Percentiles rank a stretch among this genome's conserved stretches.
Evolutionary conservation across 2,113 vertebrate species (phyloP).

Genomic region (Grammomys surdaster): DNA sequence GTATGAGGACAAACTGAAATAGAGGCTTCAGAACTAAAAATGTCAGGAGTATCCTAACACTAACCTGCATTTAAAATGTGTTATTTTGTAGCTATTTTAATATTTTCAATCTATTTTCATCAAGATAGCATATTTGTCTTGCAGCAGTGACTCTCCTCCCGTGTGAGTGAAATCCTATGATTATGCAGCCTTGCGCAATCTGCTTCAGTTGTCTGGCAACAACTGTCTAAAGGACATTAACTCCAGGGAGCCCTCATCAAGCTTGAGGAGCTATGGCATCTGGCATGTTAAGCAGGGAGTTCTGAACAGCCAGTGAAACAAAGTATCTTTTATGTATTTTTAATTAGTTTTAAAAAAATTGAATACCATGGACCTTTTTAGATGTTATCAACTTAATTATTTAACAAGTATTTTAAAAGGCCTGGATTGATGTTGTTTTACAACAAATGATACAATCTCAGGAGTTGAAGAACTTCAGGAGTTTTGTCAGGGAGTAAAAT

Average conservation of each 20-base stretch:
- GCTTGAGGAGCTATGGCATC: slow-evolving; percentile 64
- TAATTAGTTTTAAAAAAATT: slow-evolving; percentile 69
- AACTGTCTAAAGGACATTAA: slow-evolving; percentile 70
- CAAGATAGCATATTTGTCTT: slow-evolving; percentile 1
- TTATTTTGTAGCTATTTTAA: slow-evolving; percentile 10
- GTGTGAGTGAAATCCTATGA: slow-evolving; percentile 54
- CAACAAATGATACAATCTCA: background rate
- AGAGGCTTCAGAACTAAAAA: background rate
- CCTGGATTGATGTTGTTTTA: background rate
- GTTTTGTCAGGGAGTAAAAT: slow-evolving; percentile 45
- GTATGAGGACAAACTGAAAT: background rate
- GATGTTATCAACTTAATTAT: slow-evolving; percentile 55
- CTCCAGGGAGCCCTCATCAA: slow-evolving; percentile 64
- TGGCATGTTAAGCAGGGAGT: slow-evolving; percentile 59
- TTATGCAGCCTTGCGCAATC: slow-evolving; percentile 52
- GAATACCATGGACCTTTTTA: slow-evolving; percentile 46
- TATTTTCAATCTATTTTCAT: slow-evolving; percentile 8
- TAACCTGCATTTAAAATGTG: background rate
- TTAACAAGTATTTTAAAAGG: slow-evolving; percentile 3
- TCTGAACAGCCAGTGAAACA: slow-evolving; percentile 68
- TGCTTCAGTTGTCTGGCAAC: slow-evolving; percentile 77
- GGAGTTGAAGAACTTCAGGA: slow-evolving; percentile 27
- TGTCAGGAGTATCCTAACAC: background rate
- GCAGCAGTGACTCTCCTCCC: background rate
- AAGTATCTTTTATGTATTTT: slow-evolving; percentile 63